phyloP scores from a whole-genome alignment of 1,140 invertebrate species.

The Probaryconus sp. region DNA sequence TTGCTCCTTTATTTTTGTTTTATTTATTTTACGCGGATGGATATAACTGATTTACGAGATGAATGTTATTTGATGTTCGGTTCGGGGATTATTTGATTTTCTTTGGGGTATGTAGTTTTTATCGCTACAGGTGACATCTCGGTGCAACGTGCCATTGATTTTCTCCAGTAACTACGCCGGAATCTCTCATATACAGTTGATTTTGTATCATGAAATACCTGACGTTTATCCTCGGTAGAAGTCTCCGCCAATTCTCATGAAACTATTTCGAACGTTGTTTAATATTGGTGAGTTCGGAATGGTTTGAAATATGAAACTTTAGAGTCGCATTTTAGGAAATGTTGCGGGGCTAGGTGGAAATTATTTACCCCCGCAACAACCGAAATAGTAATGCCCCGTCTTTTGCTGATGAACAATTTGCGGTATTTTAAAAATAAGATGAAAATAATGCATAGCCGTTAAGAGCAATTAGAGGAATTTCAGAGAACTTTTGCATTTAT shows the following conservation, averaged over 20 bases:
- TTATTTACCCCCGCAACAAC: too few relatives aligned
- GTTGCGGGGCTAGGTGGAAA: too few relatives aligned
- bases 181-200: slow-evolving; percentile 23
- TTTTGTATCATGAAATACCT: slow-evolving; percentile 17
- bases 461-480: too few relatives aligned
- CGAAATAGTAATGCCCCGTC: too few relatives aligned
- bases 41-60: slow-evolving; percentile 18
- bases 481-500: too few relatives aligned
- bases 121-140: slow-evolving; percentile 32
- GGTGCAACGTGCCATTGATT: slow-evolving; percentile 34
- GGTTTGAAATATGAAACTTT: too few relatives aligned
- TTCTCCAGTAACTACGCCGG: slow-evolving; percentile 12
- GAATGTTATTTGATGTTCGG: slow-evolving; percentile 27
- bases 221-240: slow-evolving; percentile 7
- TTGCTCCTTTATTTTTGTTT: background rate
- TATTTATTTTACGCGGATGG: background rate
- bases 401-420: too few relatives aligned
- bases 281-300: background rate
- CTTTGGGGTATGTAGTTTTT: slow-evolving; percentile 17
- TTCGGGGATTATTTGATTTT: slow-evolving; percentile 31
- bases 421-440: too few relatives aligned
- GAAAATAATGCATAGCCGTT: too few relatives aligned
- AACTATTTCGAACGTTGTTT: background rate
- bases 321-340: too few relatives aligned
- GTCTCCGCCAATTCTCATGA: background rate